Evolutionary conservation across 2,113 vertebrate species (phyloP).

Genomic region (Mola mola): DNA sequence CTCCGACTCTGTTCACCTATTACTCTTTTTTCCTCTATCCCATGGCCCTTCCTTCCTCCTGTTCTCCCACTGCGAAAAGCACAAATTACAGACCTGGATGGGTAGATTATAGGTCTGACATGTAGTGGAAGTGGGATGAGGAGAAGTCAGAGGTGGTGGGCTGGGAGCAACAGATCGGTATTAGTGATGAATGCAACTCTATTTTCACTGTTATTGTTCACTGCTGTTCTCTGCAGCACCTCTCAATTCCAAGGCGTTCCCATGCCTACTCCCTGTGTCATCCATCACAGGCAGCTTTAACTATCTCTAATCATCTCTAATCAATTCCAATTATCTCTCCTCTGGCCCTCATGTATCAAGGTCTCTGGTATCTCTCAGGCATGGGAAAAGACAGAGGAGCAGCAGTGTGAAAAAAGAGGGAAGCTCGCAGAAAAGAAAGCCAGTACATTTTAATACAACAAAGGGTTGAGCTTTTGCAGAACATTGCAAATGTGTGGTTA

Average conservation of each 20-base stretch:
- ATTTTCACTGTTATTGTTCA: slow-evolving; percentile 78
- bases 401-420: slow-evolving; percentile 22
- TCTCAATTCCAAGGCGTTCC: slow-evolving; percentile 56
- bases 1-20: slow-evolving; percentile 60
- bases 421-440: slow-evolving; percentile 9
- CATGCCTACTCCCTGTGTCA: slow-evolving; percentile 47
- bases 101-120: slow-evolving; percentile 78
- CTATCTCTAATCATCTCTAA: slow-evolving; percentile 74
- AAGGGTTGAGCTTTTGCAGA: not conserved
- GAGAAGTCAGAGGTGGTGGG: slow-evolving; percentile 55
- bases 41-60: slow-evolving; percentile 67
- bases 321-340: slow-evolving; percentile 72
- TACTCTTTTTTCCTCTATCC: slow-evolving; percentile 38
- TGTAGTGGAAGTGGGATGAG: slow-evolving; percentile 66
- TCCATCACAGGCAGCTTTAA: slow-evolving; percentile 72
- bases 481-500: slow-evolving; percentile 10
- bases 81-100: slow-evolving; percentile 80
- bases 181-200: slow-evolving; percentile 76
- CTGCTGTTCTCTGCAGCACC: slow-evolving; percentile 37
- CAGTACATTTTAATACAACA: not conserved
- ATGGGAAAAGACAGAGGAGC: slow-evolving; percentile 25
- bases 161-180: slow-evolving; percentile 73
- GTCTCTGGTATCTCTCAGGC: slow-evolving; percentile 55
- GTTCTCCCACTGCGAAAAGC: slow-evolving; percentile 77
- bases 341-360: slow-evolving; percentile 59